Percentiles rank a stretch among this genome's conserved stretches.
Conservation (phyloP, 2,113 vertebrate genomes). For the Istiophorus platypterus region DNA sequence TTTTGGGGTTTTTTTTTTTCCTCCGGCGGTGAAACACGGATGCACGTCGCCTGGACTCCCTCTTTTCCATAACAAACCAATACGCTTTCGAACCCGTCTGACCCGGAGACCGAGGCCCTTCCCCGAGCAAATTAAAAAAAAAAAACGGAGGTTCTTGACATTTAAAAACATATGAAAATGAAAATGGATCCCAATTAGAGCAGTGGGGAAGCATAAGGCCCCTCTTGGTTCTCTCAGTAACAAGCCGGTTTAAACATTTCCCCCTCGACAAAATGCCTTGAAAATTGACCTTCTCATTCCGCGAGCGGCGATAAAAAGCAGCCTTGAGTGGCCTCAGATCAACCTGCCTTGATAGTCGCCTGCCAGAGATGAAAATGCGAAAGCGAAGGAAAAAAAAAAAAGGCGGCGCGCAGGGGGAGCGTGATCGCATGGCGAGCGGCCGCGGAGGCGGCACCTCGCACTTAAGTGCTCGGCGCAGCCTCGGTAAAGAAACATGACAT, state of each 20-base stretch:
- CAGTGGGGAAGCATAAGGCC: constrained; percentile 26
- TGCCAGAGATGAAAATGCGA: constrained; percentile 56
- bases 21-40: constrained; percentile 15
- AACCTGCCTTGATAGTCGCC: constrained; percentile 58
- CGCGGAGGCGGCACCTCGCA: constrained; percentile 36
- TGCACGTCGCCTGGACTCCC: constrained; percentile 13
- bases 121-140: constrained; percentile 63
- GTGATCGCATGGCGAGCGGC: constrained; percentile 47
- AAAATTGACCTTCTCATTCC: constrained; percentile 70
- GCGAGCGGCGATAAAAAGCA: constrained; percentile 68
- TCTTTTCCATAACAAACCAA: constrained; percentile 59
- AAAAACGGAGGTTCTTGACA: constrained; percentile 80
- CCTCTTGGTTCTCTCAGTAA: constrained; percentile 63
- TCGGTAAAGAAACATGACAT: constrained; percentile 69
- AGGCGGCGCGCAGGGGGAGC: constrained; percentile 15
- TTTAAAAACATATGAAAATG: constrained; percentile 77
- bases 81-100: constrained; percentile 48
- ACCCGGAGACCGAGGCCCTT: constrained; percentile 55
- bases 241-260: constrained; percentile 52
- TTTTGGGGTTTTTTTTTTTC: too few species aligned
- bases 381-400: constrained; percentile 66
- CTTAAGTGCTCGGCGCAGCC: constrained; percentile 44
- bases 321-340: constrained; percentile 63
- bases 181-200: constrained; percentile 79
- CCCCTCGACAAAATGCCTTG: constrained; percentile 55